Conservation (phyloP, 2,888 invertebrate genomes). For the Pogonocherus hispidulus region DNA sequence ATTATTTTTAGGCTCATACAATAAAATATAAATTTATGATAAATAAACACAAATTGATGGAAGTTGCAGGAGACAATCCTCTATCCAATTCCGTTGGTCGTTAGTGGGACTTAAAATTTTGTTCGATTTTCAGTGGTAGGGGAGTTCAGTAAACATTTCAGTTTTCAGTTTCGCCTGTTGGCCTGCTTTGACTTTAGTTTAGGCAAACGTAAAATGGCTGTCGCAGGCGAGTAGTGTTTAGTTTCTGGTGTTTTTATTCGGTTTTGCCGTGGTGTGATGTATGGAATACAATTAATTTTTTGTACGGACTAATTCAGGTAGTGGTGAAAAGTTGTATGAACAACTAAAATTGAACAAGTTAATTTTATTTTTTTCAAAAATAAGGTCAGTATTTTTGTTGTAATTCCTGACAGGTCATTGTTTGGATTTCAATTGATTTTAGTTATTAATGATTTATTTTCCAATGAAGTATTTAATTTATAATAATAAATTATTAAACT, state of each 20-base stretch:
- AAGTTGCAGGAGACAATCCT: too few species aligned
- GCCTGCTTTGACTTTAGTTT: conserved; percentile 33
- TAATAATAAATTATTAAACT: too few species aligned
- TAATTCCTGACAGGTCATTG: conserved; percentile 36
- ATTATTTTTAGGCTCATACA: too few species aligned
- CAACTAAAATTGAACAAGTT: background rate
- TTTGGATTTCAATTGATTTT: conserved; percentile 33
- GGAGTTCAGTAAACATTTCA: conserved; percentile 37
- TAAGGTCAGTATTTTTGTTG: conserved; percentile 53
- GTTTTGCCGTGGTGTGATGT: conserved; percentile 47
- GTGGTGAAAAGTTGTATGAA: conserved; percentile 21
- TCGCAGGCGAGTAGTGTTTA: conserved; percentile 39
- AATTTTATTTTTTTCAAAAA: conserved; percentile 30
- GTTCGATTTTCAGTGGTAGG: conserved; percentile 39
- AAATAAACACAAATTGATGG: too few species aligned
- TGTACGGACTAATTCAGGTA: conserved; percentile 30
- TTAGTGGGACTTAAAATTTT: too few species aligned
- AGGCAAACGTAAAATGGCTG: conserved; percentile 54
- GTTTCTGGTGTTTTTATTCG: conserved; percentile 45
- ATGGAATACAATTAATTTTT: conserved; percentile 39
- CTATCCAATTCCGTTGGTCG: too few species aligned
- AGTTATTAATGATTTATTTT: background rate
- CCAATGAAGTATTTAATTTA: too few species aligned
- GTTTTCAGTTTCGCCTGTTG: conserved; percentile 24
- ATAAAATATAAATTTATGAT: too few species aligned